Evolutionary conservation across 2,797 vertebrate genomes (phyloP), one percentile per base, ranked within the genome.

Genomic region (Coregonus suidteri): DNA sequence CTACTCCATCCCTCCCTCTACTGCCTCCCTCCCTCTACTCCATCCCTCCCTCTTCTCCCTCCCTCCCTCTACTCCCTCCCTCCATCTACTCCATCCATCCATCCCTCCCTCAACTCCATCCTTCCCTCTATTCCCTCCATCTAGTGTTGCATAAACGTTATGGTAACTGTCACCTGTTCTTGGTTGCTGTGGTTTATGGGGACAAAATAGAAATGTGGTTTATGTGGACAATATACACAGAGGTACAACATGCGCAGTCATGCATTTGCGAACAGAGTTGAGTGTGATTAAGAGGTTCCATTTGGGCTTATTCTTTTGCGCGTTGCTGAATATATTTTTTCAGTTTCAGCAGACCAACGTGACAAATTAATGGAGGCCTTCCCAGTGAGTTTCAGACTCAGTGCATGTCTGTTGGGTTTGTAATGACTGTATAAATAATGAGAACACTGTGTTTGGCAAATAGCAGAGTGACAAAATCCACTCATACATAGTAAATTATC

Each of bases 341-440:
- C 81, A 52, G 75, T 80, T 83, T 82, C 80, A 70, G 79, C 75
- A 78, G 78, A 81, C 82, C 77, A 80, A 71, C 81, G 82, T 86
- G 83, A 85, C 83, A 85, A 80, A 85, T 86, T 80, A 87, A 82
- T 84, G 79, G 84, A 80, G 75, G 79, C 75, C 81, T 75, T 72
- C 86, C 79, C 82, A 80, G 83, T 81, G 76, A 79, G 80, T 77
- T 77, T 77, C 75, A 83, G 56, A 79, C 71, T 78, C 76, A 74
- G 64, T 75, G 78, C 83, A 85, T 82, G 81, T 82, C 68, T 82
- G 76, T 82, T 85, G 75, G 81, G 81, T 86, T 86, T 85, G 77
- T 82, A 82, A 80, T 83, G 84, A 56, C 78, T 82, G 79, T 82
- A 89, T 89, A 86, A 88, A 83, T 86, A 86, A 86, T 83, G 78